These are phyloP conservation scores for Apteryx mantelli DNA, from an alignment of 2,113 vertebrate species.

Conservation along the genomic window DNA sequence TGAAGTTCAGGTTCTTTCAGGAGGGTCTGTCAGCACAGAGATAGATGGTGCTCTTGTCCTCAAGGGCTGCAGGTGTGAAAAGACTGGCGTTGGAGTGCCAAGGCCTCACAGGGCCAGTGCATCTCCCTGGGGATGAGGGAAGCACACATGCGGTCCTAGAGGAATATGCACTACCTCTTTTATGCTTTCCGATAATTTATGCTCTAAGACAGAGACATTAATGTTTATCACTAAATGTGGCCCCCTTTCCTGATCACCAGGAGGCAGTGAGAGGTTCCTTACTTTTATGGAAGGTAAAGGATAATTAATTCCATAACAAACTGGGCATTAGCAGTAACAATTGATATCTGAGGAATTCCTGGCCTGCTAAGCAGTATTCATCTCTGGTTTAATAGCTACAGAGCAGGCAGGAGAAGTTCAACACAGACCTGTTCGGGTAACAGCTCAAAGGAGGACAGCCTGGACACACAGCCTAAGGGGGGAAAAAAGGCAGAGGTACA, in stretches of 20 bases:
- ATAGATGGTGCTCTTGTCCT: not conserved
- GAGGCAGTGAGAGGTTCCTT: not conserved
- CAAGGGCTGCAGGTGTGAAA: fast-evolving
- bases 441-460: not conserved
- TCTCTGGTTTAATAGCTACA: not conserved
- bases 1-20: slow-evolving; percentile 43
- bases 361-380: not conserved
- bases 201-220: not conserved
- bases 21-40: not conserved
- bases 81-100: not conserved
- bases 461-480: not conserved
- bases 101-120: not conserved
- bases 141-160: not conserved
- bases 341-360: not conserved
- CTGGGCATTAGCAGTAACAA: not conserved
- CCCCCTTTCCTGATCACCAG: not conserved
- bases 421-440: not conserved
- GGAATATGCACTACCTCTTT: not conserved
- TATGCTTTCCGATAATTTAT: not conserved
- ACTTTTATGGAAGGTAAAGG: not conserved
- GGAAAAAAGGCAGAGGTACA: not conserved
- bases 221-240: not conserved
- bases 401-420: not conserved
- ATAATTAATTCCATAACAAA: not conserved
- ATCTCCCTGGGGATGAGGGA: fast-evolving